Evolutionary conservation across 2,113 vertebrate species (phyloP).

Genomic region (Cygnus atratus): DNA sequence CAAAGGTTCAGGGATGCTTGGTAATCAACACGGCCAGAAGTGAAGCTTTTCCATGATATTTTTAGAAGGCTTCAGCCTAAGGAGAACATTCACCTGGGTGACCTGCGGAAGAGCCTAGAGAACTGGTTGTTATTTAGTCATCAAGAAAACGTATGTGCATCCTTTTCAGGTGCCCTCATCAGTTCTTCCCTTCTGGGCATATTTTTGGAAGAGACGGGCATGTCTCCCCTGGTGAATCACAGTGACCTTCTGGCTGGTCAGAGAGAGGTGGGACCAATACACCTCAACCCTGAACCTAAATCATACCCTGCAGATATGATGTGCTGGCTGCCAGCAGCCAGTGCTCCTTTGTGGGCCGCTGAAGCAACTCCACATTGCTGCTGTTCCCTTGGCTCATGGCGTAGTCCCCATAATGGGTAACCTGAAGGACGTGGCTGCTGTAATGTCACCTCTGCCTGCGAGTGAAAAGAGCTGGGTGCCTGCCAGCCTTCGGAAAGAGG

Average conservation of each 20-base stretch:
- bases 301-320: background rate
- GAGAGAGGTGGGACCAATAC: slow-evolving; percentile 17
- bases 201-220: slow-evolving; percentile 27
- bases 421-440: background rate
- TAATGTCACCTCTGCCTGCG: background rate
- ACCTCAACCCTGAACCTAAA: background rate
- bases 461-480: background rate
- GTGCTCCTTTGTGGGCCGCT: background rate
- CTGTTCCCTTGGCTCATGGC: background rate
- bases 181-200: slow-evolving; percentile 48
- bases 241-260: slow-evolving; percentile 48
- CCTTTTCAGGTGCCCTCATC: slow-evolving; percentile 51
- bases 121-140: slow-evolving; percentile 56
- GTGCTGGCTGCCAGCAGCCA: background rate
- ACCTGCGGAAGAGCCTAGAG: slow-evolving; percentile 42
- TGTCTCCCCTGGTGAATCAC: slow-evolving; percentile 30
- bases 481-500: background rate
- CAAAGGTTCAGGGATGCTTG: slow-evolving; percentile 24
- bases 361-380: background rate
- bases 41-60: background rate
- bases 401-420: background rate
- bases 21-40: slow-evolving; percentile 19
- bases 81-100: slow-evolving; percentile 56
- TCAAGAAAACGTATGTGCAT: slow-evolving; percentile 18
- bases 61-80: slow-evolving; percentile 49